Evolutionary conservation across 2,797 vertebrate genomes (phyloP).

Genomic region (Ammospiza maritima): DNA sequence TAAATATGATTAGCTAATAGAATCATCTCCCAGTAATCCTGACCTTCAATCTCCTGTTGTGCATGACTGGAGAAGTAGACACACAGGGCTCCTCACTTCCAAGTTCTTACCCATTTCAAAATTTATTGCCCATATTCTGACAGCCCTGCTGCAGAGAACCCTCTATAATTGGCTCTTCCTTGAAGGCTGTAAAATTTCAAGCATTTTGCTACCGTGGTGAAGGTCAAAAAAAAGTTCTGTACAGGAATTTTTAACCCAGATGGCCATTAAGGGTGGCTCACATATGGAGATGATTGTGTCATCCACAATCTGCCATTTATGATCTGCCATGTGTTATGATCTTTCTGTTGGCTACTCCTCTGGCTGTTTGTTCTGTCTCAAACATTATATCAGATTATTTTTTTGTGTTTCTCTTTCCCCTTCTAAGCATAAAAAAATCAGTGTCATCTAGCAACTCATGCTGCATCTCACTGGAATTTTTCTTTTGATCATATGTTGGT

Average conservation of each 20-base stretch:
- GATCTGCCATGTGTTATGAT: neutral
- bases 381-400: neutral
- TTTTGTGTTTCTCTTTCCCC: neutral
- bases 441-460: neutral
- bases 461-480: neutral
- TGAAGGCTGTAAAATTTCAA: neutral
- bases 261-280: neutral
- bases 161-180: neutral
- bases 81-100: neutral
- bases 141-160: neutral
- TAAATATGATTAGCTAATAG: neutral
- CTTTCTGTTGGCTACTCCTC: neutral
- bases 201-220: neutral
- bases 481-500: rapidly evolving
- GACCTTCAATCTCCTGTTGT: neutral
- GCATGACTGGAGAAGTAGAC: neutral
- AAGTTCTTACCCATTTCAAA: neutral
- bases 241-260: neutral
- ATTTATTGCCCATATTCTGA: neutral
- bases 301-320: neutral
- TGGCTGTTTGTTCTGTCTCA: neutral
- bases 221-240: neutral
- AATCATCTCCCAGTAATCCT: neutral
- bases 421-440: neutral
- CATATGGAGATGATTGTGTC: neutral